These are phyloP conservation scores for Dreissena rostriformis DNA, from an alignment of 1,140 invertebrate genomes.

Conservation along the genomic window DNA sequence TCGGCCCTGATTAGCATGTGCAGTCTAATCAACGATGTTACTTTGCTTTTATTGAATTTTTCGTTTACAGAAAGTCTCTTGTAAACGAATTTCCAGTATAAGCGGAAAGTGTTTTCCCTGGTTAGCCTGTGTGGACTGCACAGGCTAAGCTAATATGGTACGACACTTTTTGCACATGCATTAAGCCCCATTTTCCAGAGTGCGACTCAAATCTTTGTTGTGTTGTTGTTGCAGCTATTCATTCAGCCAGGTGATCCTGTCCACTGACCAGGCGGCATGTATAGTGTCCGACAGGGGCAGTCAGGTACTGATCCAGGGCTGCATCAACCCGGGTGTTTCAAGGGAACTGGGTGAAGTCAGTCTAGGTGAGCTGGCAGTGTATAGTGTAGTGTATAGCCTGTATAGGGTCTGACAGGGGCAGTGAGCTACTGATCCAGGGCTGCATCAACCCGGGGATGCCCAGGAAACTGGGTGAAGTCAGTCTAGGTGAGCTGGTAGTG, in stretches of 20 bases:
- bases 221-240: slow-evolving; percentile 62
- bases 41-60: too few relatives aligned
- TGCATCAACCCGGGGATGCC: background rate
- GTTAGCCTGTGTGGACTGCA: too few relatives aligned
- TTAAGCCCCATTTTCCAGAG: too few relatives aligned
- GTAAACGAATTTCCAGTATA: too few relatives aligned
- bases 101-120: too few relatives aligned
- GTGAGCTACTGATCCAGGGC: slow-evolving; percentile 12
- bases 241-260: slow-evolving; percentile 68
- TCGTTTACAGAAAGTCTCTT: too few relatives aligned
- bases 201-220: background rate
- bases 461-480: slow-evolving; percentile 67
- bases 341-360: slow-evolving; percentile 68
- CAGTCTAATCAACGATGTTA: too few relatives aligned
- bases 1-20: too few relatives aligned
- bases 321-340: background rate
- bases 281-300: slow-evolving; percentile 67
- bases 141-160: too few relatives aligned
- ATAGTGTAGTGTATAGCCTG: too few relatives aligned
- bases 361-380: slow-evolving; percentile 64
- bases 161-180: too few relatives aligned
- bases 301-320: slow-evolving; percentile 10
- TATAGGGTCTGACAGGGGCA: slow-evolving; percentile 67
- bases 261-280: slow-evolving; percentile 72
- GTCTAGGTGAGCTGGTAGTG: slow-evolving; percentile 64